Percentiles rank a stretch among this genome's conserved stretches.
phyloP scores from a whole-genome alignment of 2,888 invertebrate genomes.

The Nesidiocoris tenuis region DNA sequence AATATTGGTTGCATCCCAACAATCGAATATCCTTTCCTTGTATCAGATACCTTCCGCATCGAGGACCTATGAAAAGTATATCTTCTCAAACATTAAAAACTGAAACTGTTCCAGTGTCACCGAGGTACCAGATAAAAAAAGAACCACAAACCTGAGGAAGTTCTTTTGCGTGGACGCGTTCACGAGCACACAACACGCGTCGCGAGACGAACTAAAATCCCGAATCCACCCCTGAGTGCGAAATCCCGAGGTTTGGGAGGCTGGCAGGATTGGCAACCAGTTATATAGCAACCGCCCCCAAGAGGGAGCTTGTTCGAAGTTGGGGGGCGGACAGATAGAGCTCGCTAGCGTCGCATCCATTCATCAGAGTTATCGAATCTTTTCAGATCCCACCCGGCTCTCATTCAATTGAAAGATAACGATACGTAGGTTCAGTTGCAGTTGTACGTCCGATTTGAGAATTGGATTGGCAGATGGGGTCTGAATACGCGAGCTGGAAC shows the following conservation, averaged over 20 bases:
- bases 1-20: too few relatives aligned
- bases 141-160: too few relatives aligned
- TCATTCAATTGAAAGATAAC: not conserved
- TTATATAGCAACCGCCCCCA: not conserved
- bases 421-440: too few relatives aligned
- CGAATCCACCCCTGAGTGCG: not conserved
- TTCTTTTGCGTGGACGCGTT: not conserved
- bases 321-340: not conserved
- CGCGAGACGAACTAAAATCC: not conserved
- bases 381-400: not conserved
- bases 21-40: too few relatives aligned
- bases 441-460: too few relatives aligned
- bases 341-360: not conserved
- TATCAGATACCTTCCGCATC: too few relatives aligned
- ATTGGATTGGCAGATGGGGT: too few relatives aligned
- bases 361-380: not conserved
- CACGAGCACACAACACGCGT: not conserved
- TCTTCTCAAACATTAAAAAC: too few relatives aligned
- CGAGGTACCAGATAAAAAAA: too few relatives aligned
- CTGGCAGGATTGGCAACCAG: not conserved
- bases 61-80: too few relatives aligned
- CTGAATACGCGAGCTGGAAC: too few relatives aligned
- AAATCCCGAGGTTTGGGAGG: not conserved
- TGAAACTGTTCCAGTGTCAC: too few relatives aligned
- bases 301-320: not conserved